Base-by-base conservation (phyloP, 2,797 vertebrate genomes). In the Xiphophorus birchmanni region DNA sequence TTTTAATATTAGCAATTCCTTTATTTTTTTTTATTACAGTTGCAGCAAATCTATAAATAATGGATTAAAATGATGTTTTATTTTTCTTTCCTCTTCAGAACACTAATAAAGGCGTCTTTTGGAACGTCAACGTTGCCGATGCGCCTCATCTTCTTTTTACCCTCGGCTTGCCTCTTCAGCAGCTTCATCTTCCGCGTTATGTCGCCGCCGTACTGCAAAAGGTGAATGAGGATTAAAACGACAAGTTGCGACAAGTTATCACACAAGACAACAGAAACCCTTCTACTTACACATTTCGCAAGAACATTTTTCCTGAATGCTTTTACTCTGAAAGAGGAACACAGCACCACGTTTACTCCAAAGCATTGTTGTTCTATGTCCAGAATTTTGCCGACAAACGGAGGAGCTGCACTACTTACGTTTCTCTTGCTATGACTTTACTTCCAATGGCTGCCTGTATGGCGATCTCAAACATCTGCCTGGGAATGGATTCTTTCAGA, bases 381-480 rank as follows among this genome's bases (percentile, higher is more conserved):
- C 10, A 9, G 48, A 26, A 17, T 0, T 0, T 71, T 26, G 76
- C 12, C 17, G 32, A 75, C 5, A 71, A 56, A n/a, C 1, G 18
- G 18, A 74, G 32, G 4, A 73, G 44, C 29, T 52, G 26, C 77
- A 95, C 97, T 97, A 23, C 50, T 52, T 91, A 99, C 98, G 97
- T 99, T 95, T 99, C 98, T 93, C 99, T 96, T 45, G 97, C 97
- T 76, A 99, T 97, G 77, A 99, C 84, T 88, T 97, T 99, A 89
- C 93, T 98, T 78, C 97, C 98, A 78, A 99, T 81, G 76, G 97
- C 93, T 83, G 99, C 99, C 84, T 99, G 98, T 40, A 99, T 90
- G 15, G 97, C 98, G 50, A 99, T 98, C 93, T 99, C 98, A 95
- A 99, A 99, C 93, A 99, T 93, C 80, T 99, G 98, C 77, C 97